Evolutionary conservation across 2,113 vertebrate genomes (phyloP), one percentile per base, ranked within the genome.

Genomic region (Nymphicus hollandicus): DNA sequence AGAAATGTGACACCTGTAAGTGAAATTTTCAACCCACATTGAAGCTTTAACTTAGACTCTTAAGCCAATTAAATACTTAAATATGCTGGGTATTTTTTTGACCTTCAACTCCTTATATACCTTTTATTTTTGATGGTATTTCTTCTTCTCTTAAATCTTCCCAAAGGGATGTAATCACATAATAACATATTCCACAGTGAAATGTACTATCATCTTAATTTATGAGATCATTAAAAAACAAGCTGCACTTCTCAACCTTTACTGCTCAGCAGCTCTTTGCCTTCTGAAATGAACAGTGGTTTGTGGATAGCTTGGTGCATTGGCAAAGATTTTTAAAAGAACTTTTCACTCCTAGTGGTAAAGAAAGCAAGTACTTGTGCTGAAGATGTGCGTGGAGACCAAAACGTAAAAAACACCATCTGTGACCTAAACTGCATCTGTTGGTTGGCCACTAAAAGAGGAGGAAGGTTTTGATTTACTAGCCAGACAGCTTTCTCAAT

Each of bases 401-500:
- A 72, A 87, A 89, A 93, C 60, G 31, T 91, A 74, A 95, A 87
- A 95, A 52, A 79, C 77, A 93, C 82, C 96, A 96, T 91, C 94
- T 97, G 93, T 94, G 91, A 94, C 89, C 95, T 87, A 97, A 96
- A 91, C 83, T 91, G 53, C 94, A 86, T 97, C 89, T 94, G 80
- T 94, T 97, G 72, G 93, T 93, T 96, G 93, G 94, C 86, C 93
- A 95, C 58, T 86, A 78, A 92, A 84, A 97, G 89, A 97, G 93
- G 90, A 93, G 86, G 94, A 96, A 78, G 58, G 86, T 95, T 98
- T 98, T 96, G 91, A 97, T 97, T 97, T 98, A 97, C 89, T 96
- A 97, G 81, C 87, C 92, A 91, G 94, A 95, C 81, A 97, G 92
- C 73, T 97, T 98, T 97, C 92, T 97, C 97, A 95, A 97, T 98